These are phyloP conservation scores for Garrulus glandarius DNA, from an alignment of 2,797 vertebrate species.

Conservation along the genomic window DNA sequence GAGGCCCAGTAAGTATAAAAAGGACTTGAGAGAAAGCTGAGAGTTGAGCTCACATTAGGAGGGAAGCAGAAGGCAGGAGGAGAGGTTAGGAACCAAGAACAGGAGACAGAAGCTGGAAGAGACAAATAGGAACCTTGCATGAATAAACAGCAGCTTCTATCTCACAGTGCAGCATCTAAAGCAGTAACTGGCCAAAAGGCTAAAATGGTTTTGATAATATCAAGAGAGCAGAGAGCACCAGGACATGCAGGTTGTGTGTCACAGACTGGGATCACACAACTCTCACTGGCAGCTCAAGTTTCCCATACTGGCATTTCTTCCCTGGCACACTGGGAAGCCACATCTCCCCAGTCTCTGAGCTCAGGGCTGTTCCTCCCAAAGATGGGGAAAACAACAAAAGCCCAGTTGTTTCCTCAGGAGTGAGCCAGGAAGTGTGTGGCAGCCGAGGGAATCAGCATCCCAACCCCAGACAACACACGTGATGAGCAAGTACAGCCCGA, in stretches of 20 bases:
- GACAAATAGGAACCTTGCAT: conserved; percentile 78
- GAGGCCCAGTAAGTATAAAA: conserved; percentile 28
- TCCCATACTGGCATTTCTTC: background rate
- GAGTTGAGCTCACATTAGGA: conserved; percentile 79
- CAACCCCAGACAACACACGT: background rate
- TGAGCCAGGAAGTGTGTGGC: conserved; percentile 8
- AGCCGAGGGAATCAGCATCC: background rate
- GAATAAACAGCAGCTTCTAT: conserved; percentile 61
- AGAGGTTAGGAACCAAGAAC: conserved; percentile 81
- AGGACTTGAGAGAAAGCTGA: conserved; percentile 72
- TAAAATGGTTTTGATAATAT: background rate
- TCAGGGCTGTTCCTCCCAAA: background rate
- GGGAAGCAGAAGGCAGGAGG: conserved; percentile 81
- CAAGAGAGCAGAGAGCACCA: background rate
- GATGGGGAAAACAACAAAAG: conserved; percentile 28
- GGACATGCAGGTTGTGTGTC: background rate
- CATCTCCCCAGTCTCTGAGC: background rate
- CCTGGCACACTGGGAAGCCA: background rate
- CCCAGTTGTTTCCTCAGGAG: conserved; percentile 37
- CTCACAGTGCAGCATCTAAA: conserved; percentile 2
- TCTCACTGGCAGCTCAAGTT: background rate
- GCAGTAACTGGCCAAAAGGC: background rate
- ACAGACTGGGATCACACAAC: background rate
- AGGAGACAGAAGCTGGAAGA: conserved; percentile 84
- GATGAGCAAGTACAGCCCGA: background rate